Evolutionary conservation across 2,797 vertebrate genomes (phyloP).

Genomic region (Eulemur albifrons): DNA sequence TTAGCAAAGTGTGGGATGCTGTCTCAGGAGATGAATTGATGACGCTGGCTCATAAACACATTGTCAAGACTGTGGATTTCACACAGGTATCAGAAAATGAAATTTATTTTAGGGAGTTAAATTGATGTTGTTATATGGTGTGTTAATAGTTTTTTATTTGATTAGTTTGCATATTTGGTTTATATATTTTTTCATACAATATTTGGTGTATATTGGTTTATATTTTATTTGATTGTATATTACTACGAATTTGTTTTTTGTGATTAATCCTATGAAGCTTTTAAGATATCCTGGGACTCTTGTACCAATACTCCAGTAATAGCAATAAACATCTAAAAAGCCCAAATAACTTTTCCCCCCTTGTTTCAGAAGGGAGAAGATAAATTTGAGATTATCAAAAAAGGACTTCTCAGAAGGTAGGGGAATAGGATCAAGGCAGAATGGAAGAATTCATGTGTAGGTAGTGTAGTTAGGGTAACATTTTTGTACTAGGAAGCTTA

Average conservation of each 20-base stretch:
- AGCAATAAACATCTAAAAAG: background rate
- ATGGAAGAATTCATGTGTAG: background rate
- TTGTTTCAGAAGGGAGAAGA: background rate
- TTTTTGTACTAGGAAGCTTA: background rate
- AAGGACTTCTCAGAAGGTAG: background rate
- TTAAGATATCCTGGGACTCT: background rate
- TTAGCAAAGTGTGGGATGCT: slow-evolving; percentile 98
- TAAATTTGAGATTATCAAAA: background rate
- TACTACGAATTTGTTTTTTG: background rate
- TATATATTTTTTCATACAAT: background rate
- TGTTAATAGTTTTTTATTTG: background rate
- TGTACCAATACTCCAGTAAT: background rate
- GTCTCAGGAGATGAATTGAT: slow-evolving; percentile 96
- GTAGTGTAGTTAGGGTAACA: background rate
- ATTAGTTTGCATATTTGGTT: background rate
- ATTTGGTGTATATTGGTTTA: background rate
- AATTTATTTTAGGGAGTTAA: background rate
- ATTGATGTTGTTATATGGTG: background rate
- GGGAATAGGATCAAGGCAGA: background rate
- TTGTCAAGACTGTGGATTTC: slow-evolving; percentile 97
- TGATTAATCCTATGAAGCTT: background rate
- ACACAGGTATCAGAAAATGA: slow-evolving; percentile 89
- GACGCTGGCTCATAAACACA: slow-evolving; percentile 97
- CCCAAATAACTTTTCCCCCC: background rate
- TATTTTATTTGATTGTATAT: background rate